Conservation (phyloP, 2,888 invertebrate species). For the Marronus borbonicus region DNA sequence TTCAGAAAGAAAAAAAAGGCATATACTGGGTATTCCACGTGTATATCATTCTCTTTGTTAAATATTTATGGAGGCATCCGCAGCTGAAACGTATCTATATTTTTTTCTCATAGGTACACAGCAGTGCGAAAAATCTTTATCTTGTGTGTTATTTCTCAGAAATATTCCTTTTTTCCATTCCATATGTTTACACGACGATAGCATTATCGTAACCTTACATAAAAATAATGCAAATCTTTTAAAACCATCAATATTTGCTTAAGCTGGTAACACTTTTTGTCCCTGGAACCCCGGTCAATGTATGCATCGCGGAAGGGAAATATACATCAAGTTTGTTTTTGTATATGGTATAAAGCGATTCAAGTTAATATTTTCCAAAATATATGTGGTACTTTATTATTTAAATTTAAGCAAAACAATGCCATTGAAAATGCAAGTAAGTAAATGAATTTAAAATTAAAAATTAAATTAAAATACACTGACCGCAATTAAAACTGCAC, state of each 20-base stretch:
- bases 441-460: too few species aligned
- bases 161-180: slow-evolving; percentile 8
- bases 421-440: too few species aligned
- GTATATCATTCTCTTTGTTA: too few species aligned
- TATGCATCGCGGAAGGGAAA: not conserved
- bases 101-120: not conserved
- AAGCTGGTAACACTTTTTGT: slow-evolving; percentile 9
- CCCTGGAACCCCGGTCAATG: not conserved
- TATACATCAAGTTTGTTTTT: not conserved
- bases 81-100: too few species aligned
- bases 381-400: too few species aligned
- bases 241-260: slow-evolving; percentile 35
- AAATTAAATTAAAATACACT: too few species aligned
- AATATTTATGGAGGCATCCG: too few species aligned
- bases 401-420: too few species aligned
- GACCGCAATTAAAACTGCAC: too few species aligned
- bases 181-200: slow-evolving; percentile 32
- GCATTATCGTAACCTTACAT: slow-evolving; percentile 24
- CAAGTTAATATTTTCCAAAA: too few species aligned
- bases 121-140: slow-evolving; percentile 24
- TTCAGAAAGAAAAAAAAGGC: too few species aligned
- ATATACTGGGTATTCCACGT: too few species aligned
- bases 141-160: slow-evolving; percentile 1
- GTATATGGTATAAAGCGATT: not conserved
- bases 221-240: slow-evolving; percentile 30